phyloP scores from a whole-genome alignment of 1,140 invertebrate genomes.

The Dreissena polymorpha region DNA sequence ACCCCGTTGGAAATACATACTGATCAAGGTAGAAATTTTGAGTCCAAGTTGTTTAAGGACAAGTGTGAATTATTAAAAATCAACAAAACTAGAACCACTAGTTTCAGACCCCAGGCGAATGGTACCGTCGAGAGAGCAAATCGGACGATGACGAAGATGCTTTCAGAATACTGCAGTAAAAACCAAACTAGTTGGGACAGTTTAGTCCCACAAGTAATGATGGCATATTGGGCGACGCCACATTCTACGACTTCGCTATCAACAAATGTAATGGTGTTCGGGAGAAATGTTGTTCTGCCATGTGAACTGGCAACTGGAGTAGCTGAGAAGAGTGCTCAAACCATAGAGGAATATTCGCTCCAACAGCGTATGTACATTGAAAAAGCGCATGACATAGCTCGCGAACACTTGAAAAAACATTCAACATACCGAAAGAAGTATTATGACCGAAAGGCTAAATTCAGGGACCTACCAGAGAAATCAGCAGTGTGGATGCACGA shows the following conservation, averaged over 20 bases:
- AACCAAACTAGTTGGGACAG: background rate
- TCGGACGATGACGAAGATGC: constrained; percentile 23
- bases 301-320: background rate
- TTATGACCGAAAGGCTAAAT: constrained; percentile 2
- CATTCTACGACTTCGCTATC: constrained; percentile 47
- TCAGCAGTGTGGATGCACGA: constrained; percentile 38
- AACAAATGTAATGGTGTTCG: constrained; percentile 57
- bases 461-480: background rate
- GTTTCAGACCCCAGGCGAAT: background rate
- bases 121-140: constrained; percentile 12
- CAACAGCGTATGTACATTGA: background rate
- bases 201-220: background rate
- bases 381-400: constrained; percentile 9
- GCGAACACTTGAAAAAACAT: background rate
- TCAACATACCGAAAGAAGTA: background rate
- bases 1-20: constrained; percentile 20
- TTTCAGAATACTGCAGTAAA: background rate
- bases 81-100: constrained; percentile 22
- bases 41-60: constrained; percentile 22
- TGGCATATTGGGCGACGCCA: constrained; percentile 41
- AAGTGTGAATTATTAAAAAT: constrained; percentile 13
- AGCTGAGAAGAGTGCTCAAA: background rate
- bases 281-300: constrained; percentile 38
- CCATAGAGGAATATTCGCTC: background rate
- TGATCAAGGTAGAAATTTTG: constrained; percentile 33